phyloP scores from a whole-genome alignment of 2,888 invertebrate species.

The Andrena trimmerana region DNA sequence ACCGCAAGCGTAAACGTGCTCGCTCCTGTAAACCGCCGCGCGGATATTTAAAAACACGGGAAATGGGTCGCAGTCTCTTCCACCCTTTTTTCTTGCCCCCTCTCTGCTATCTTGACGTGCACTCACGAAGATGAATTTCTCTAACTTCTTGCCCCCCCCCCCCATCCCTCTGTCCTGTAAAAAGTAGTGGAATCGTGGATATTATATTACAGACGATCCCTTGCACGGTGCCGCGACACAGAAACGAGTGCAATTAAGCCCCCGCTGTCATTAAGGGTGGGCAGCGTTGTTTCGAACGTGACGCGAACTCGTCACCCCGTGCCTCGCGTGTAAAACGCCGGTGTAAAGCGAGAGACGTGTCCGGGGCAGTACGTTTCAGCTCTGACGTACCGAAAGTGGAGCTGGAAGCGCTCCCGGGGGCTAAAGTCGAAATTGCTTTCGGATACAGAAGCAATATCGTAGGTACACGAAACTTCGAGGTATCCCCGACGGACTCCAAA shows the following conservation, averaged over 20 bases:
- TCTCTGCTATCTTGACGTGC: constrained; percentile 27
- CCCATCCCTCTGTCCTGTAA: too few relatives aligned
- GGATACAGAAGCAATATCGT: constrained; percentile 57
- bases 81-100: neutral
- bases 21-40: neutral
- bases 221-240: neutral
- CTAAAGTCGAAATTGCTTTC: constrained; percentile 66
- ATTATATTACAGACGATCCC: constrained; percentile 11
- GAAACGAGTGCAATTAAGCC: neutral
- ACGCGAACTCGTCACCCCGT: neutral
- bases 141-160: neutral
- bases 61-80: constrained; percentile 47
- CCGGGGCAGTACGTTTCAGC: constrained; percentile 31
- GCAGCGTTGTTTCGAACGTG: neutral
- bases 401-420: constrained; percentile 42
- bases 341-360: constrained; percentile 11
- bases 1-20: constrained; percentile 28
- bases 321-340: constrained; percentile 5
- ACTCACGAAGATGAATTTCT: constrained; percentile 49
- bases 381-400: constrained; percentile 38
- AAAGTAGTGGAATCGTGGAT: neutral
- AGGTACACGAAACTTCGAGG: constrained; percentile 34
- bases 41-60: constrained; percentile 45
- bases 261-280: neutral
- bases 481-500: constrained; percentile 17